phyloP scores from a whole-genome alignment of 2,113 vertebrate genomes.

The Acrocephalus arundinaceus region DNA sequence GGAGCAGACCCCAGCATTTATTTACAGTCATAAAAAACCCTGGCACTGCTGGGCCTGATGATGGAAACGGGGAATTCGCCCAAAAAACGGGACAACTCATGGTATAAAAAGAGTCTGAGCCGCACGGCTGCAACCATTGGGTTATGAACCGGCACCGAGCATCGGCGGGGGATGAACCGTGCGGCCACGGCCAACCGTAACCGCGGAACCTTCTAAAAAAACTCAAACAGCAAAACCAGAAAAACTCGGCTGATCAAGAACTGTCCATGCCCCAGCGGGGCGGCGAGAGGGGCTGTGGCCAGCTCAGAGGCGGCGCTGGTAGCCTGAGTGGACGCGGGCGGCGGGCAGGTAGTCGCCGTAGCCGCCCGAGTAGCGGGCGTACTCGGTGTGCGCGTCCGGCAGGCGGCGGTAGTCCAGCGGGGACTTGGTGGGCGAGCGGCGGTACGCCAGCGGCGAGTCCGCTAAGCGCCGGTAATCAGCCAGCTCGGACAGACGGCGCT shows the following conservation, averaged over 20 bases:
- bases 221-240: not conserved
- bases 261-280: not conserved
- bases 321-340: slow-evolving; percentile 74
- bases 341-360: slow-evolving; percentile 76
- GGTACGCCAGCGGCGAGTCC: slow-evolving; percentile 78
- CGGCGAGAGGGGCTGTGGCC: rapidly evolving
- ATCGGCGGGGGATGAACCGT: not conserved
- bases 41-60: not conserved
- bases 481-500: slow-evolving; percentile 78
- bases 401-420: slow-evolving; percentile 79
- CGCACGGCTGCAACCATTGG: not conserved
- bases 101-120: slow-evolving; percentile 34
- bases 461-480: slow-evolving; percentile 81
- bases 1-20: slow-evolving; percentile 62
- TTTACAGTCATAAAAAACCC: slow-evolving; percentile 73
- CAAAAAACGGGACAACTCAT: not conserved
- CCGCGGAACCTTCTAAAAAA: not conserved
- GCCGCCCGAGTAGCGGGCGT: slow-evolving; percentile 72
- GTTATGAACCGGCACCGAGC: not conserved
- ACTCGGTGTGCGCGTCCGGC: slow-evolving; percentile 73
- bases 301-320: slow-evolving; percentile 78
- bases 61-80: not conserved
- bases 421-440: slow-evolving; percentile 78
- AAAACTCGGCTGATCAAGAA: not conserved
- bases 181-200: not conserved